phyloP scores from a whole-genome alignment of 2,113 vertebrate species.

The Canis aureus region DNA sequence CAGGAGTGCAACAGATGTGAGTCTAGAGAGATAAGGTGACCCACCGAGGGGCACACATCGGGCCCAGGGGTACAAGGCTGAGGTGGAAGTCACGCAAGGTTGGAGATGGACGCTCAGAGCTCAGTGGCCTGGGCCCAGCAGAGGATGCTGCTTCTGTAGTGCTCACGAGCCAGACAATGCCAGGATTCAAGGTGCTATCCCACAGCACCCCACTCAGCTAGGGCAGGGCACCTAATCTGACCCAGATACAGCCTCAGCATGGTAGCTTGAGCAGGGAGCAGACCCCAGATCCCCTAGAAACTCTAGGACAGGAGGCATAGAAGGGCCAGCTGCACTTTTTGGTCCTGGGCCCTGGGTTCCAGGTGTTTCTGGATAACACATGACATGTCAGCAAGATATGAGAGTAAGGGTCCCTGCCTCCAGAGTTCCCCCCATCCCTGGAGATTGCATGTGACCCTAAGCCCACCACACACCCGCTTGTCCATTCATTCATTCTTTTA shows the following conservation, averaged over 20 bases:
- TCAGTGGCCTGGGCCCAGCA: not conserved
- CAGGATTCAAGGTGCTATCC: not conserved
- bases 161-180: not conserved
- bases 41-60: not conserved
- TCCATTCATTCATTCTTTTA: not conserved
- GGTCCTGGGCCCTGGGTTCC: not conserved
- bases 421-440: not conserved
- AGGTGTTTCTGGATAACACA: not conserved
- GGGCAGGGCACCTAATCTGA: not conserved
- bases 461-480: not conserved
- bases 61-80: not conserved
- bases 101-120: fast-evolving
- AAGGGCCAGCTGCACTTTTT: not conserved
- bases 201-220: not conserved
- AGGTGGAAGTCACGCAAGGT: not conserved
- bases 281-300: not conserved
- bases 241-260: not conserved
- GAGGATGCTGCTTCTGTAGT: not conserved
- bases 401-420: not conserved
- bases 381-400: not conserved
- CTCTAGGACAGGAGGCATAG: not conserved
- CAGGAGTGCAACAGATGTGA: not conserved
- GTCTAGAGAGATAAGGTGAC: not conserved
- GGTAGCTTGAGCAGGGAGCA: not conserved
- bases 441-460: not conserved